phyloP scores from a whole-genome alignment of 1,140 invertebrate genomes.

The Lucilia sericata region DNA sequence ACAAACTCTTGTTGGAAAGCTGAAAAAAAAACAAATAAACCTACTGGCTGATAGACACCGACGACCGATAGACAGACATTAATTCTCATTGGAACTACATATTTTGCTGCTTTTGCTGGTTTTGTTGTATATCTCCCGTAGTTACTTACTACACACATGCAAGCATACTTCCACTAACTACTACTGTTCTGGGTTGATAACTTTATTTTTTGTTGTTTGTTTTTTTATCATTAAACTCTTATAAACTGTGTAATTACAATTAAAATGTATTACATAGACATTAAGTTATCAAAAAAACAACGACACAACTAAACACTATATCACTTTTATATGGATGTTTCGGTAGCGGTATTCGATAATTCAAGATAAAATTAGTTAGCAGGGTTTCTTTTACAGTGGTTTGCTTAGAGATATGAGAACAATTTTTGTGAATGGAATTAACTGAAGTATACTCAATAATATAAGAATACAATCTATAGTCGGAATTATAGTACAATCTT shows the following conservation, averaged over 20 bases:
- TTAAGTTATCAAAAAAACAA: not conserved
- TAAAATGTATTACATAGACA: not conserved
- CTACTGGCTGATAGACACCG: not conserved
- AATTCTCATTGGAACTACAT: not conserved
- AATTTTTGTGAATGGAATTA: no score
- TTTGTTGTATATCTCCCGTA: not conserved
- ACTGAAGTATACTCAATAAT: no score
- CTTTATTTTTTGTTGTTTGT: constrained; percentile 2
- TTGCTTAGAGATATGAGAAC: no score
- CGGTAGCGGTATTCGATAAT: no score
- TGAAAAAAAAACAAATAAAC: not conserved
- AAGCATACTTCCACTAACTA: no score
- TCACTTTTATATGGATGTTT: no score
- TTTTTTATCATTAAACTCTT: not conserved
- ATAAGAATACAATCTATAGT: no score
- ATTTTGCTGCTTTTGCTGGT: not conserved
- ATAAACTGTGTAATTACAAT: constrained; percentile 21
- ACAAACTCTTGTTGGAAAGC: not conserved
- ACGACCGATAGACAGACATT: not conserved
- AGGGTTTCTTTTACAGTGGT: no score
- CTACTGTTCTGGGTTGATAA: not conserved
- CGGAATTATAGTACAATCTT: no score
- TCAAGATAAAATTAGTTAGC: no score
- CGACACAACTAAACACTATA: no score
- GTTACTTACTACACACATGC: no score